Evolutionary conservation across 2,113 vertebrate species (phyloP).

Genomic region (Pholis gunnellus): DNA sequence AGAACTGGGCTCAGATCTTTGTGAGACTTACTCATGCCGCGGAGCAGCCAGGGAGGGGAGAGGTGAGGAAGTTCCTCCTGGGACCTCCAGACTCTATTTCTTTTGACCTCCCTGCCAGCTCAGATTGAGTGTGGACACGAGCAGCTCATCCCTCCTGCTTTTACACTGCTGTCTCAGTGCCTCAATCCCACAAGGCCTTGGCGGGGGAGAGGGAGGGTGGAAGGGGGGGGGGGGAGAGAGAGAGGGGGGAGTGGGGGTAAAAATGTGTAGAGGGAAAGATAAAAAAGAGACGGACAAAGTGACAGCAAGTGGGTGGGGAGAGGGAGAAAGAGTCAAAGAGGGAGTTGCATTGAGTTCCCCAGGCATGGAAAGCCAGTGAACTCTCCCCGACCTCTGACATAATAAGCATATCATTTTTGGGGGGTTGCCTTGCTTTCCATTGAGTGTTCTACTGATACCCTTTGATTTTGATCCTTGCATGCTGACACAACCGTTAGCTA

Average conservation of each 20-base stretch:
- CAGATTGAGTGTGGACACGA: conserved; percentile 80
- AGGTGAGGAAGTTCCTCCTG: conserved; percentile 76
- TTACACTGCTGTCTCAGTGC: conserved; percentile 71
- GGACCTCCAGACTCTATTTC: conserved; percentile 80
- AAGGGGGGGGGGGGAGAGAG: neutral
- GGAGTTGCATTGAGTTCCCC: conserved; percentile 72
- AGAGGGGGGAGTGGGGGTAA: conserved; percentile 13
- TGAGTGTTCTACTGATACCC: conserved; percentile 73
- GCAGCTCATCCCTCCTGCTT: conserved; percentile 78
- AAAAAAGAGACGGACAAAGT: conserved; percentile 51
- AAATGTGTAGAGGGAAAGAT: conserved; percentile 50
- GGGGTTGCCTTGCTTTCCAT: conserved; percentile 65
- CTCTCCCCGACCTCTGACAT: conserved; percentile 82
- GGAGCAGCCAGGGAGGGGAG: conserved; percentile 53
- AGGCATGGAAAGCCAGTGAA: conserved; percentile 75
- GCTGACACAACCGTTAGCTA: conserved; percentile 77
- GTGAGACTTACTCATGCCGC: conserved; percentile 49
- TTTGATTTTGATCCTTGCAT: conserved; percentile 80
- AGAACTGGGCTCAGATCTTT: conserved; percentile 59
- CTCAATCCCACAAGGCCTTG: conserved; percentile 71
- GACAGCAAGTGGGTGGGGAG: conserved; percentile 60
- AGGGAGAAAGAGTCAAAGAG: conserved; percentile 57
- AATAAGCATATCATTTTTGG: conserved; percentile 80
- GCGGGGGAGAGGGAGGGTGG: conserved; percentile 15
- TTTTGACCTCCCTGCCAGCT: conserved; percentile 80